Conservation (phyloP, 23 tunicate genomes). For the Oikopleura dioica region DNA sequence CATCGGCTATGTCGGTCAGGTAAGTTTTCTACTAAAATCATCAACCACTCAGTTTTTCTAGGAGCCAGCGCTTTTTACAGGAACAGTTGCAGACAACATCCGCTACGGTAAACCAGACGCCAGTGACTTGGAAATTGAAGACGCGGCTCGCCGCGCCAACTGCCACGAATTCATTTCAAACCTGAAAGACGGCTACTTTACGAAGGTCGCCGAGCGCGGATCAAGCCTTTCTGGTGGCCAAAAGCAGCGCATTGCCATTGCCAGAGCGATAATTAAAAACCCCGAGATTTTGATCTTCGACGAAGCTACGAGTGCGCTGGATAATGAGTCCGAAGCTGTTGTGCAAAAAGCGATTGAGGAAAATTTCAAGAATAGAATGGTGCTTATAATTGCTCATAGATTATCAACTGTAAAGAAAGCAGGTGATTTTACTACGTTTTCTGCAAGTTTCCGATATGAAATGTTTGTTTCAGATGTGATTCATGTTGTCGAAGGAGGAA, state of each 20-base stretch:
- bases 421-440: conserved; percentile 47
- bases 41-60: not conserved
- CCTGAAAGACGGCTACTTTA: conserved; percentile 54
- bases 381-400: conserved; percentile 73
- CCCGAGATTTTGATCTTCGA: conserved; percentile 83
- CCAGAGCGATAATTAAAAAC: conserved; percentile 74
- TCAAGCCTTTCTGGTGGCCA: conserved; percentile 77
- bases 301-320: conserved; percentile 93
- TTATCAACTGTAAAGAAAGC: conserved; percentile 72
- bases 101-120: conserved; percentile 76
- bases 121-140: conserved; percentile 23
- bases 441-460: no score
- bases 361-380: conserved; percentile 44
- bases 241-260: conserved; percentile 91
- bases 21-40: not conserved
- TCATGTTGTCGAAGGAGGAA: not conserved
- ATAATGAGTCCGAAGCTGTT: conserved; percentile 55
- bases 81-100: conserved; percentile 61
- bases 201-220: conserved; percentile 86
- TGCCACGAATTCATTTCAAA: conserved; percentile 42
- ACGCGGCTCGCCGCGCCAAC: conserved; percentile 68
- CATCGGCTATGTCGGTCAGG: conserved; percentile 70
- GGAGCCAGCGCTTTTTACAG: conserved; percentile 82
- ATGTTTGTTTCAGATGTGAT: no score
- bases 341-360: conserved; percentile 81